A percentile compares a stretch with the other conserved stretches of the same genome.
phyloP scores from a whole-genome alignment of 1,140 invertebrate species.

The Amphibalanus amphitrite region DNA sequence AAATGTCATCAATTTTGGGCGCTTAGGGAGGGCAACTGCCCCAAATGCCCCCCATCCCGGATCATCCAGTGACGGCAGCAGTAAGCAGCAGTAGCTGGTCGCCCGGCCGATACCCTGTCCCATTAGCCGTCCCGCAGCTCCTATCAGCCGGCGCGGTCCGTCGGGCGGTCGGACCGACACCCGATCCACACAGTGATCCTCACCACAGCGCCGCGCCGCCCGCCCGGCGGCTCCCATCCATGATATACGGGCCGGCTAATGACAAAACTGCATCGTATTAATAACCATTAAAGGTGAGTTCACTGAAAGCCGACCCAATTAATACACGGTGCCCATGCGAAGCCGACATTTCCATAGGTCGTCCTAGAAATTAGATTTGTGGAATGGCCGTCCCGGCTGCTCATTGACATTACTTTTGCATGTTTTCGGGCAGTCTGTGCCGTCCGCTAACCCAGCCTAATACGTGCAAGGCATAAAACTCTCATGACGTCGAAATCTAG shows the following conservation, averaged over 20 bases:
- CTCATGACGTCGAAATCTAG: not conserved
- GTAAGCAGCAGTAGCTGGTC: too few relatives aligned
- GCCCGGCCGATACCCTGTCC: too few relatives aligned
- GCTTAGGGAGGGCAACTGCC: too few relatives aligned
- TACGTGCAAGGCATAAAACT: not conserved
- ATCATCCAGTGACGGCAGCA: too few relatives aligned
- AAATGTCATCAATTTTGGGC: too few relatives aligned
- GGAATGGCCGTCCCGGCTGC: not conserved
- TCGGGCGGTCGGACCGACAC: too few relatives aligned
- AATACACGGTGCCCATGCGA: not conserved
- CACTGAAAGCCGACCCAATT: not conserved
- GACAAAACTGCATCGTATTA: not conserved
- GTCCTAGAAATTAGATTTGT: not conserved
- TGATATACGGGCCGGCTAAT: not conserved
- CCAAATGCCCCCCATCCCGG: too few relatives aligned
- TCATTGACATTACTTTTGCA: not conserved
- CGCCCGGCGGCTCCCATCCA: not conserved
- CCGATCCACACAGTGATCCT: not conserved
- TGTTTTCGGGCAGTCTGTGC: not conserved
- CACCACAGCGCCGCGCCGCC: not conserved
- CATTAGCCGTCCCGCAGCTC: too few relatives aligned
- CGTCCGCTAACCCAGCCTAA: not conserved
- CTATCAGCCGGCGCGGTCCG: too few relatives aligned
- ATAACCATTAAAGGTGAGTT: not conserved
- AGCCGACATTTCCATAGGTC: not conserved